Evolutionary conservation across 2,797 vertebrate species (phyloP).

Genomic region (Pipistrellus kuhlii): DNA sequence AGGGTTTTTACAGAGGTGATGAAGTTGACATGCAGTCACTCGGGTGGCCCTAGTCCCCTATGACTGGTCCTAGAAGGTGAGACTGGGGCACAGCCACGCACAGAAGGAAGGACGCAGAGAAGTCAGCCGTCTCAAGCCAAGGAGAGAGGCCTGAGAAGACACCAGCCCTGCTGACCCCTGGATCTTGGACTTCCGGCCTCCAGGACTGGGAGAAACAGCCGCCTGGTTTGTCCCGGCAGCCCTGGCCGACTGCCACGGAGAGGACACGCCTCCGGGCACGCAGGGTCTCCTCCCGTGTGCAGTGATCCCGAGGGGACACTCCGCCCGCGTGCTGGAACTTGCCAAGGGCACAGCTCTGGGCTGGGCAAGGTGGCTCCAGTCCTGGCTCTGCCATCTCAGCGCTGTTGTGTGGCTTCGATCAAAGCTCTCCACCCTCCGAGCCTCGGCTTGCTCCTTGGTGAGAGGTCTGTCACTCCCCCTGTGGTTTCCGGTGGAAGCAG

Average conservation of each 20-base stretch:
- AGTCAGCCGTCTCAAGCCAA: neutral
- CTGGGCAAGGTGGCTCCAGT: neutral
- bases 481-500: neutral
- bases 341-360: neutral
- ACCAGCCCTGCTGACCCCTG: neutral
- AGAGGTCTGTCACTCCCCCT: accelerated
- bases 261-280: accelerated
- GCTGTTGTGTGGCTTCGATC: neutral
- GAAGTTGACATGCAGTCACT: neutral
- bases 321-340: accelerated
- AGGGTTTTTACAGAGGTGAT: neutral
- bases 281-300: accelerated
- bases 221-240: accelerated
- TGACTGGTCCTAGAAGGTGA: neutral
- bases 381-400: neutral
- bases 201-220: neutral
- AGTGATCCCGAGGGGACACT: neutral
- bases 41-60: neutral
- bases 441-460: neutral
- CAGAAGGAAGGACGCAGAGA: neutral
- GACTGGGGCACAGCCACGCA: neutral
- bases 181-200: neutral
- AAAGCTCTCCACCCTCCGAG: neutral
- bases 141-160: neutral
- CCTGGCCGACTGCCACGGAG: neutral